Base-by-base conservation (phyloP, 2,888 invertebrate genomes). In the Thysanoteuthis rhombus region DNA sequence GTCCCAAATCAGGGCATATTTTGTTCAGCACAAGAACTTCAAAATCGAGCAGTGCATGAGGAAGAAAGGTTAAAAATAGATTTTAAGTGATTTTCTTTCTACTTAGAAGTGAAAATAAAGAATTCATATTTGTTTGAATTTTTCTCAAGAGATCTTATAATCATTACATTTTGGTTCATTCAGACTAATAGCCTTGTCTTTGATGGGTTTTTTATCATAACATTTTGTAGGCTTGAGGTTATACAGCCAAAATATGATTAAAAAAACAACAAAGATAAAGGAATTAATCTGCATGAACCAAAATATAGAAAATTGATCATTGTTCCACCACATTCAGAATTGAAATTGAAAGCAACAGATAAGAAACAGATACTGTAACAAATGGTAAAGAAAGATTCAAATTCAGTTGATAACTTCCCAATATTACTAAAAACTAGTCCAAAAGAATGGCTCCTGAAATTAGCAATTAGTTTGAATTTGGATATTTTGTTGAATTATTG, bases 31-130 rank as follows among this genome's bases (percentile, higher is more conserved):
- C 75, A 75, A 75, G 75, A 75, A 75, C 75, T 75, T 8, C 75
- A 75, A 75, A 75, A 75, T 16, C 1, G 36, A 75, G 19, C 4
- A 12, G 36, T 75, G 75, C 16, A 75, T 16, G 75, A 75, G 75
- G 93, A 10, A 93, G 94, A 25, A 94, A 94, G 52, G 45, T 47
- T n/a, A n/a, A 92, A 40, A 28, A 6, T 38, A 38, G 38, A 16
- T 28, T 39, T 91, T 32, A n/a, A 16, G 22, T 0, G 36, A n/a
- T 10, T n/a, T 12, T 75, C 36, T 75, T 75, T 0, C n/a, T 75
- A 28, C 75, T 75, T 75, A 75, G n/a, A n/a, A 75, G 36, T 75
- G n/a, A 2, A 16, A 75, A 25, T 52, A 45, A 32, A 58, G 10
- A 58, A 58, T 58, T 32, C 10, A 32, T 58, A 36, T 3, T 75